Evolutionary conservation across 1,140 invertebrate species (phyloP).

Genomic region (Hyposmocoma kahamanoa): DNA sequence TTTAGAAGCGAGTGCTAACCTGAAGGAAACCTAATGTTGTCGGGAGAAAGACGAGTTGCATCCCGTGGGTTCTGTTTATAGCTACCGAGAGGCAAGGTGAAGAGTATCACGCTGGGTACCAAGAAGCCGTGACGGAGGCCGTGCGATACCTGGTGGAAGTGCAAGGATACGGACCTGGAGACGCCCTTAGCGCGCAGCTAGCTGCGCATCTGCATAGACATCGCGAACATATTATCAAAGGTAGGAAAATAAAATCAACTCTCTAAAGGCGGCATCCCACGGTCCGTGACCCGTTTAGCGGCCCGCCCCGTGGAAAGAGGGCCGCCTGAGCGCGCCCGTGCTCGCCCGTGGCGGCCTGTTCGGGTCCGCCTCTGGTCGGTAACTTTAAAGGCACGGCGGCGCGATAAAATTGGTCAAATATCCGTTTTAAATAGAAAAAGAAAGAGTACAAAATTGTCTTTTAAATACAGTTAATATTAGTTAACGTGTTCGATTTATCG

Average conservation of each 20-base stretch:
- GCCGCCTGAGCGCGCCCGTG: no score
- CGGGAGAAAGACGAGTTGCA: slow-evolving; percentile 41
- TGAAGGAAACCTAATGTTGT: slow-evolving; percentile 51
- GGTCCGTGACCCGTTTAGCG: no score
- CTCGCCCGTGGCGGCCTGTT: no score
- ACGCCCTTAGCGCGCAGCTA: slow-evolving; percentile 87
- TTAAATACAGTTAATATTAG: no score
- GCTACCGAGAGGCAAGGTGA: slow-evolving; percentile 63
- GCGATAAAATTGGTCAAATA: no score
- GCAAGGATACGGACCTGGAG: slow-evolving; percentile 85
- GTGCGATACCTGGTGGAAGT: slow-evolving; percentile 92
- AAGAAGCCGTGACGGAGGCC: slow-evolving; percentile 92
- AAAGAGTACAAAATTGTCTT: no score
- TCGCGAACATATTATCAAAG: slow-evolving; percentile 78
- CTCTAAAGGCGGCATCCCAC: no score
- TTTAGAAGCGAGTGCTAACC: slow-evolving; percentile 13
- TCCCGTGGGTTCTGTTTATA: slow-evolving; percentile 50
- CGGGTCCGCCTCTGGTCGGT: no score
- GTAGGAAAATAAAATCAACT: slow-evolving; percentile 67
- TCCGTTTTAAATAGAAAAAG: no score
- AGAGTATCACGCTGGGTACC: slow-evolving; percentile 86
- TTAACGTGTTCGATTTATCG: no score
- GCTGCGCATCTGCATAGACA: slow-evolving; percentile 89
- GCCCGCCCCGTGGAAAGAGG: no score
- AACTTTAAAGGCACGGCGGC: no score